Evolutionary conservation across 2,888 invertebrate genomes (phyloP).

Genomic region (Macrosoma leucophasiata): DNA sequence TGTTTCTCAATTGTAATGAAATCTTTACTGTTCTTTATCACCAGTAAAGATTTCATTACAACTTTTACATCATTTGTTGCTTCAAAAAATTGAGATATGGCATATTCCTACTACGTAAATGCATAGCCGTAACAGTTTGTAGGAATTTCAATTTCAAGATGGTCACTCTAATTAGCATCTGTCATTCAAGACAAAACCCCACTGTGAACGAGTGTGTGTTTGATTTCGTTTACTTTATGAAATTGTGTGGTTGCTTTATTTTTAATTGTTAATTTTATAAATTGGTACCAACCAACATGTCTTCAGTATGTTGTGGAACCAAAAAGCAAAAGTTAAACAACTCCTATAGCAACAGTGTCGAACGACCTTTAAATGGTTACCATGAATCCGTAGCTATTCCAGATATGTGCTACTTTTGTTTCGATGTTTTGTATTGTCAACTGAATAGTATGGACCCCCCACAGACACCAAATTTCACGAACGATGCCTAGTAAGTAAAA

Average conservation of each 20-base stretch:
- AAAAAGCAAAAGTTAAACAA: slow-evolving; percentile 94
- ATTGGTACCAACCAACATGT: slow-evolving; percentile 76
- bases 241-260: slow-evolving; percentile 45
- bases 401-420: slow-evolving; percentile 99
- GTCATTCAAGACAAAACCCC: too few relatives aligned
- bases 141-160: too few relatives aligned
- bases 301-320: slow-evolving; percentile 93
- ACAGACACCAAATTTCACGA: slow-evolving; percentile 92
- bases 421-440: slow-evolving; percentile 97
- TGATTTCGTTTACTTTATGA: slow-evolving; percentile 45
- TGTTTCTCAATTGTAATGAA: too few relatives aligned
- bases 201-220: slow-evolving; percentile 38
- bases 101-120: slow-evolving; percentile 1
- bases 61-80: too few relatives aligned
- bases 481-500: slow-evolving; percentile 93
- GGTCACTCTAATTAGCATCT: too few relatives aligned
- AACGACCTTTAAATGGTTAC: slow-evolving; percentile 74
- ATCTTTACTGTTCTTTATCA: too few relatives aligned
- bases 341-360: slow-evolving; percentile 72
- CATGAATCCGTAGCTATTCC: slow-evolving; percentile 84
- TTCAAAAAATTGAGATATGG: too few relatives aligned
- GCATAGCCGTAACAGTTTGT: background rate
- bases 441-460: slow-evolving; percentile 95
- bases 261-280: slow-evolving; percentile 35
- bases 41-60: slow-evolving; percentile 63